Conservation (phyloP, 2,113 vertebrate genomes). For the Pomatorhinus ruficollis region DNA sequence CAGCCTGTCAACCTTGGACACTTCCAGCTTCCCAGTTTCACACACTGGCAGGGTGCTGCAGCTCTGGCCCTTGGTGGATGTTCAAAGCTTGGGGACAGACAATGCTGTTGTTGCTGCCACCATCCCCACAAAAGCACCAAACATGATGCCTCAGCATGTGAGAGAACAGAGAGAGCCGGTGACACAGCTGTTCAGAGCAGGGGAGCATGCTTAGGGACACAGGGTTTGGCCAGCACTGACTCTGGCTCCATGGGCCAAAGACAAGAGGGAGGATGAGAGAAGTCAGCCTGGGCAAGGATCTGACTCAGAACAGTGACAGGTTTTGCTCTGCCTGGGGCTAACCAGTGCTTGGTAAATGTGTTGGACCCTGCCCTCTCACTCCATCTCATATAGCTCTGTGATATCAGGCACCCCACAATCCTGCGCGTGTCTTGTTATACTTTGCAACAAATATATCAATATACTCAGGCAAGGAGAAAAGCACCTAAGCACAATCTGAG, state of each 20-base stretch:
- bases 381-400: neutral
- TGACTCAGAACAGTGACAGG: neutral
- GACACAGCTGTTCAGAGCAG: neutral
- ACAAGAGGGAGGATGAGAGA: neutral
- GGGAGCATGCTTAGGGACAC: neutral
- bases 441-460: neutral
- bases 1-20: neutral
- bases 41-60: neutral
- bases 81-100: neutral
- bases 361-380: neutral
- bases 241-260: neutral
- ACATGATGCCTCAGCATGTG: neutral
- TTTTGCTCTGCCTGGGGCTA: neutral
- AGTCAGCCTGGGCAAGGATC: neutral
- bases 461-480: neutral
- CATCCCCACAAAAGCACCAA: neutral
- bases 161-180: neutral
- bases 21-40: neutral
- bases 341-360: neutral
- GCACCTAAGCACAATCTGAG: neutral
- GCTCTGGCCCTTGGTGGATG: neutral
- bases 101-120: neutral
- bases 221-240: neutral
- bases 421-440: neutral
- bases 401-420: neutral